Evolutionary conservation across 2,797 vertebrate genomes (phyloP), one percentile per base, ranked within the genome.

Genomic region (Gallinago nigripennis): DNA sequence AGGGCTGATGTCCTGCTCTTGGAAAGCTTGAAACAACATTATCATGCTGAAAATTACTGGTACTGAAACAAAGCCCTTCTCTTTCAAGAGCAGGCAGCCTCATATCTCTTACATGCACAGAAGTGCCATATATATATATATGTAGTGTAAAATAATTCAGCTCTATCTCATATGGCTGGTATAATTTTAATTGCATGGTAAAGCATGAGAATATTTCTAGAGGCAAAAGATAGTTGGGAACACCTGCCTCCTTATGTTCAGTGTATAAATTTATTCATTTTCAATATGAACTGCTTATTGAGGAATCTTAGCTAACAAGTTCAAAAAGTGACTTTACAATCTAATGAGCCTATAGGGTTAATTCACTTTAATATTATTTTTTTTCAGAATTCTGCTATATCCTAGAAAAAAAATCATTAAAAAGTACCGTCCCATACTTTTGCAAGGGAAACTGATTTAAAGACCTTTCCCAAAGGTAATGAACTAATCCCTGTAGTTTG

Each of bases 111-210:
- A 73, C 6, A 39, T 77, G 70, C 61, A 70, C 51, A 88, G 78
- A 94, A 94, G 41, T 0, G 0, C 43, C 21, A 60, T 69, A 63
- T 73, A 80, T 57, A 21, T 46, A 57, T 51, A 24, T 54, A 61
- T 78, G 61, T 56, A 4, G 46, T 50, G 51, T 41, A 80, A 94
- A 83, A 82, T 88, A 94, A 90, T 92, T 92, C 86, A 77, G 19
- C 24, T 80, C 27, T 50, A 23, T 83, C 69, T 97, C 88, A 68
- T 88, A 79, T 77, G 88, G 86, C 50, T 95, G 92, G 37, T 93
- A 46, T 92, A 92, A 94, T 81, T 96, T 95, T 94, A 94, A 94
- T 95, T 92, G 66, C 54, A 53, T 79, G 63, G 46, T 58, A 93
- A 93, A 94, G 88, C 28, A 71, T 69, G n/a, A 50, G 50, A 82